Evolutionary conservation across 2,113 vertebrate species (phyloP), one percentile per base, ranked within the genome.

Genomic region (Pachyramphus minor): DNA sequence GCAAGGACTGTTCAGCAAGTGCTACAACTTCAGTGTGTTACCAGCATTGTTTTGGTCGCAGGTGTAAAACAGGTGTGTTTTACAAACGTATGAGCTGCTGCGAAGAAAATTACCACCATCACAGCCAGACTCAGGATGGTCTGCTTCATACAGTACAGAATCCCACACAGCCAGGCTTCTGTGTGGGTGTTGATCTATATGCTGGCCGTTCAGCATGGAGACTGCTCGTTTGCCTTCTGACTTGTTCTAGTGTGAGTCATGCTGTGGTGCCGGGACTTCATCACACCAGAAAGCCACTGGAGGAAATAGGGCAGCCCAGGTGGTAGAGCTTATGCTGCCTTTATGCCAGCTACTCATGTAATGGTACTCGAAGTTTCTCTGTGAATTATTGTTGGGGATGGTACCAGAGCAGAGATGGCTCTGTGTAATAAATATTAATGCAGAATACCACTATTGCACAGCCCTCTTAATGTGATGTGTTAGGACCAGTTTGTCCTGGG

Each of bases 91-190:
- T 3, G 8, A 55, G 30, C 72, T 80, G 7, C 52, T 67, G 0
- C 30, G 9, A 37, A 75, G 42, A 58, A 53, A 41, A 39, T 41
- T 42, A 41, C 42, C 11, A 28, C 42, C 45, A 22, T n/a, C 27
- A 14, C 39, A 68, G 39, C 33, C 44, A 73, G 35, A 31, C 3
- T 5, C 37, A 14, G 15, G 37, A 28, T 12, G 47, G 74, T 53
- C 15, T n/a, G 5, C 81, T 94, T 82, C 14, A 16, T 75, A 2
- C 12, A 45, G 0, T 53, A 23, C 0, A 0, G 35, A 17, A n/a
- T 79, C 24, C 23, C n/a, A 20, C 14, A 13, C 9, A 50, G 35
- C 8, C 71, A 42, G 55, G 18, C 13, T 77, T 88, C 17, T 73
- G 1, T 17, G 23, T 50, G 19, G 1, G 1, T 75, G 16, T 74